Percentiles rank a stretch among this genome's conserved stretches.
These are phyloP conservation scores for Geodia barretti DNA, from an alignment of 37 sponge, comb jelly and placozoan species.

Conservation along the genomic window DNA sequence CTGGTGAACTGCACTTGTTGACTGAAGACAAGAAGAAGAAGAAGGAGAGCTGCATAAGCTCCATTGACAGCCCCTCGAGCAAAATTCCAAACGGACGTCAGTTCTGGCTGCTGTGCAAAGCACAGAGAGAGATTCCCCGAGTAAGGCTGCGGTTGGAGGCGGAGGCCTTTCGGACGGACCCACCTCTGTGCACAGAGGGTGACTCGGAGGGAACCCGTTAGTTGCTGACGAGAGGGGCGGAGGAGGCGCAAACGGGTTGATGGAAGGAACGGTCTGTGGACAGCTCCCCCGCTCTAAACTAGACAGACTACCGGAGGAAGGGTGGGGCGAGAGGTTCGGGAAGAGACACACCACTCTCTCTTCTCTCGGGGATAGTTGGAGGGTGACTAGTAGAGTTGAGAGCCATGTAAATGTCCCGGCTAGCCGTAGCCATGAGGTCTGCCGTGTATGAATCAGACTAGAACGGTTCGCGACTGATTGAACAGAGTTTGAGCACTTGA, in stretches of 20 bases:
- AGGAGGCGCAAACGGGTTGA: not conserved
- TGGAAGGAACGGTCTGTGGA: not conserved
- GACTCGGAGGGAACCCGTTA: not conserved
- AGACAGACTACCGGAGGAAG: not conserved
- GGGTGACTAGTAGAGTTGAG: not conserved
- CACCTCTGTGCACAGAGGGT: not conserved
- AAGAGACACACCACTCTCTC: not conserved
- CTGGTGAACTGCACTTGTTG: not conserved
- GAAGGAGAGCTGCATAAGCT: not conserved
- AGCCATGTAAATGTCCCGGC: conserved; percentile 21
- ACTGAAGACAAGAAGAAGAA: too few relatives aligned
- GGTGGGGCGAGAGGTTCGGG: conserved; percentile 12
- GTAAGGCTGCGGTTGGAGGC: conserved; percentile 28
- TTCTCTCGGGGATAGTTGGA: not conserved
- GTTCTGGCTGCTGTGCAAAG: not conserved
- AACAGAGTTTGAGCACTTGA: conserved; percentile 40
- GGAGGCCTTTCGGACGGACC: not conserved
- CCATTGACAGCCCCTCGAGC: not conserved
- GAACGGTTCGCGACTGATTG: not conserved
- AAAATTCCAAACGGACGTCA: not conserved
- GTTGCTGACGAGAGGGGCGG: not conserved
- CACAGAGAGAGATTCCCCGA: not conserved
- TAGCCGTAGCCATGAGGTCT: not conserved
- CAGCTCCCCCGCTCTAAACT: not conserved
- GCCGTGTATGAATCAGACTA: conserved; percentile 16